Conservation (phyloP, 2,888 invertebrate genomes). For the Endomychus coccineus region DNA sequence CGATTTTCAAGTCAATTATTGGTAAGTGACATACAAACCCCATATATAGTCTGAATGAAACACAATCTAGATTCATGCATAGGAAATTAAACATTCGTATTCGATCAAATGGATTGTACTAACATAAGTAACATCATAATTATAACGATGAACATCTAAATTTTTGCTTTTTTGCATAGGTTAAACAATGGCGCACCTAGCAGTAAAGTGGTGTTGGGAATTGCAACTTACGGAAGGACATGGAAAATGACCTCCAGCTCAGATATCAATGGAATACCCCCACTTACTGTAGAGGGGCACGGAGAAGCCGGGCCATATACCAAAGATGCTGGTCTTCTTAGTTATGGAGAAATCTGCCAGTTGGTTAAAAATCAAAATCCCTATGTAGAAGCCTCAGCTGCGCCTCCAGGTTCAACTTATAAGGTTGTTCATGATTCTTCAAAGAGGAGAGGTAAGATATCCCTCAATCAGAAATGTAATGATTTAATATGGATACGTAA, state of each 20-base stretch:
- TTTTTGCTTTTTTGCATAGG: conserved; percentile 45
- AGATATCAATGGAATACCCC: conserved; percentile 66
- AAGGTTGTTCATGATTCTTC: conserved; percentile 69
- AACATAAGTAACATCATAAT: too few species aligned
- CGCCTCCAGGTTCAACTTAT: too few species aligned
- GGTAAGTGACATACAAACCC: conserved; percentile 46
- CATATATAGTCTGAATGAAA: too few species aligned
- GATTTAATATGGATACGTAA: too few species aligned
- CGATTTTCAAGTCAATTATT: conserved; percentile 57
- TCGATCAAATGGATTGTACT: too few species aligned
- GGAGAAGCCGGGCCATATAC: conserved; percentile 66
- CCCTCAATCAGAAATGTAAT: too few species aligned
- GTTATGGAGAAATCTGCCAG: conserved; percentile 70
- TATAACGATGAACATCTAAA: too few species aligned
- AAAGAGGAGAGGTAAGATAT: conserved; percentile 67
- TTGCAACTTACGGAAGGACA: conserved; percentile 63
- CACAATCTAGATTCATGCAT: too few species aligned
- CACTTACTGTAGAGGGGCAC: conserved; percentile 57
- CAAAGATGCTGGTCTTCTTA: conserved; percentile 58
- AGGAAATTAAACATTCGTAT: too few species aligned
- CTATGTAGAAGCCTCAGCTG: conserved; percentile 44
- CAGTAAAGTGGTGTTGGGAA: conserved; percentile 59
- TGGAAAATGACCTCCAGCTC: conserved; percentile 70
- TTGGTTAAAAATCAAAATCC: conserved; percentile 37
- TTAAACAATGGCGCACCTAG: conserved; percentile 54